Evolutionary conservation across 2,888 invertebrate species (phyloP).

Genomic region (Orthosia cruda): DNA sequence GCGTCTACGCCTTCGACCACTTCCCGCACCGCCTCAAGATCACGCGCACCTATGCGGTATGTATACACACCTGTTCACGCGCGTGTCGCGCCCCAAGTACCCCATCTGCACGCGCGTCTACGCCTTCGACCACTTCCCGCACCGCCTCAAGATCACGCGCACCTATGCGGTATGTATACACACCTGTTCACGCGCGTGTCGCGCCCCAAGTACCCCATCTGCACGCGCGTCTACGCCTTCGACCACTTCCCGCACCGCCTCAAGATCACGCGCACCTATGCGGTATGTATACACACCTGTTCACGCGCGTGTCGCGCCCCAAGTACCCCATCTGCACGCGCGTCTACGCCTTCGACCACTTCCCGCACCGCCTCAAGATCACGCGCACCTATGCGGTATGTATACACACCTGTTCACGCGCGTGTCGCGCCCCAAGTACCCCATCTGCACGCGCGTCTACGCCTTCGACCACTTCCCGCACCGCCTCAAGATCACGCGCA

Average conservation of each 20-base stretch:
- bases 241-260: conserved; percentile 96
- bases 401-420: conserved; percentile 88
- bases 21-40: conserved; percentile 96
- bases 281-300: conserved; percentile 95
- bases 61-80: conserved; percentile 85
- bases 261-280: conserved; percentile 97
- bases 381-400: conserved; percentile 97
- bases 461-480: conserved; percentile 98
- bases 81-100: conserved; percentile 96
- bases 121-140: conserved; percentile 97
- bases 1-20: conserved; percentile 98
- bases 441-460: conserved; percentile 97
- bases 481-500: conserved; percentile 96
- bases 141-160: conserved; percentile 95
- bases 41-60: conserved; percentile 97
- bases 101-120: conserved; percentile 98
- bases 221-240: conserved; percentile 98
- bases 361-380: conserved; percentile 95
- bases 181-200: conserved; percentile 93
- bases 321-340: conserved; percentile 98
- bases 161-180: conserved; percentile 95
- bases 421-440: conserved; percentile 96
- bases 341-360: conserved; percentile 98
- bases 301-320: conserved; percentile 96
- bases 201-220: conserved; percentile 96